Conservation (phyloP, 2,113 vertebrate species). For the Oostethus manadensis region DNA sequence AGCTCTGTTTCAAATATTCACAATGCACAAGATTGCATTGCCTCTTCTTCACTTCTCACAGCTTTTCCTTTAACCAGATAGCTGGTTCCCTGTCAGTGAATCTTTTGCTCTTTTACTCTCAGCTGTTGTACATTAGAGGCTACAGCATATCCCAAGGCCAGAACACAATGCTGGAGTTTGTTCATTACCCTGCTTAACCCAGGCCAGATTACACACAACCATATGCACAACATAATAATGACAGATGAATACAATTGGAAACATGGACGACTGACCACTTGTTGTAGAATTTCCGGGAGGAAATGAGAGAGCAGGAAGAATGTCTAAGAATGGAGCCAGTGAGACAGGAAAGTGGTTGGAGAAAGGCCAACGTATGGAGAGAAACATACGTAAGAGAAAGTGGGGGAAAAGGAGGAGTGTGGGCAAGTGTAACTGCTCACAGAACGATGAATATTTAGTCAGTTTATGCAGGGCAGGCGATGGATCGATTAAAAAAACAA, state of each 20-base stretch:
- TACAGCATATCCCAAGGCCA: constrained; percentile 41
- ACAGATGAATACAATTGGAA: constrained; percentile 13
- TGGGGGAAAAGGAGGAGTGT: neutral
- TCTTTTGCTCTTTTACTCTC: constrained; percentile 32
- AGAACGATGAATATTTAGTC: neutral
- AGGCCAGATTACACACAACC: constrained; percentile 59
- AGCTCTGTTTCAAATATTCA: constrained; percentile 36
- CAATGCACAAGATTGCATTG: neutral
- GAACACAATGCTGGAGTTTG: constrained; percentile 61
- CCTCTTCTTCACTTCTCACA: constrained; percentile 9
- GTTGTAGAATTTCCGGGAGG: neutral
- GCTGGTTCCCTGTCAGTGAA: constrained; percentile 35
- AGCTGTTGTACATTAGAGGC: constrained; percentile 57
- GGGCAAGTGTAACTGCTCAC: neutral
- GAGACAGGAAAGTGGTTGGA: neutral
- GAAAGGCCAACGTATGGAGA: too few species aligned
- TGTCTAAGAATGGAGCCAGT: neutral
- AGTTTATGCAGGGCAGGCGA: neutral
- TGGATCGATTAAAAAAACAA: neutral
- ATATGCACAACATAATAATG: constrained; percentile 46
- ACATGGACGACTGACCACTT: neutral
- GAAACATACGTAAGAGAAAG: neutral
- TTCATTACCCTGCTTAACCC: constrained; percentile 63
- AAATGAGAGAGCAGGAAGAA: neutral
- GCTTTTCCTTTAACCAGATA: constrained; percentile 40